Conservation (phyloP, 2,888 invertebrate genomes). For the Lottia scabra region DNA sequence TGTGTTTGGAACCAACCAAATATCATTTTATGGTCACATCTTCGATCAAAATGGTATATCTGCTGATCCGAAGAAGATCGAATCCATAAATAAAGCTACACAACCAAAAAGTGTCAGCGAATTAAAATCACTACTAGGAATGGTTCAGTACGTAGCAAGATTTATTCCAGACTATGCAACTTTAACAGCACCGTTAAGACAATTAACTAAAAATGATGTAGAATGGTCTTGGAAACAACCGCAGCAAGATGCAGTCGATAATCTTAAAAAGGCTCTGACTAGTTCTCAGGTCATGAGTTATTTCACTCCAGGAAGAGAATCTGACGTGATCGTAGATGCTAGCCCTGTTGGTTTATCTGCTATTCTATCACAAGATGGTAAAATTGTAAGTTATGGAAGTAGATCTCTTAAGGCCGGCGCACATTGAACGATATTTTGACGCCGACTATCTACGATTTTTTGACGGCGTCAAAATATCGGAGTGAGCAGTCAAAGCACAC, state of each 20-base stretch:
- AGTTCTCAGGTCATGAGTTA: slow-evolving; percentile 33
- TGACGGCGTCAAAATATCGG: too few species aligned
- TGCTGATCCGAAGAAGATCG: slow-evolving; percentile 3
- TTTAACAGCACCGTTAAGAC: slow-evolving; percentile 34
- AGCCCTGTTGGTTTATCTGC: slow-evolving; percentile 44
- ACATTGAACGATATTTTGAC: too few species aligned
- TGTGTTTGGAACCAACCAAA: not conserved
- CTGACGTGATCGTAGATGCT: slow-evolving; percentile 43
- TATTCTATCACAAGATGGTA: slow-evolving; percentile 34
- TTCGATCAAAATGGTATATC: not conserved
- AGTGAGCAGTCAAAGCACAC: too few species aligned
- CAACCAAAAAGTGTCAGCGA: not conserved
- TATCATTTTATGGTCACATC: slow-evolving; percentile 4
- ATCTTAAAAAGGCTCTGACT: slow-evolving; percentile 32
- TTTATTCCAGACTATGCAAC: slow-evolving; percentile 34
- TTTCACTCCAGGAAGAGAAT: slow-evolving; percentile 33
- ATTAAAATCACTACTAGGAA: slow-evolving; percentile 25
- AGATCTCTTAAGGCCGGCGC: too few species aligned
- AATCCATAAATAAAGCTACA: slow-evolving; percentile 1
- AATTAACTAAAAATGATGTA: slow-evolving; percentile 31
- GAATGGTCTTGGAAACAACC: slow-evolving; percentile 29
- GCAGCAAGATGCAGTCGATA: slow-evolving; percentile 31
- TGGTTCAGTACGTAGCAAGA: slow-evolving; percentile 27
- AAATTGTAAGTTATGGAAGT: slow-evolving; percentile 40
- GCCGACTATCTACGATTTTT: too few species aligned